Percentiles rank a stretch among this genome's conserved stretches.
Evolutionary conservation across 37 sponge, comb jelly and placozoan genomes (phyloP).

Genomic region (Halichondria panicea): DNA sequence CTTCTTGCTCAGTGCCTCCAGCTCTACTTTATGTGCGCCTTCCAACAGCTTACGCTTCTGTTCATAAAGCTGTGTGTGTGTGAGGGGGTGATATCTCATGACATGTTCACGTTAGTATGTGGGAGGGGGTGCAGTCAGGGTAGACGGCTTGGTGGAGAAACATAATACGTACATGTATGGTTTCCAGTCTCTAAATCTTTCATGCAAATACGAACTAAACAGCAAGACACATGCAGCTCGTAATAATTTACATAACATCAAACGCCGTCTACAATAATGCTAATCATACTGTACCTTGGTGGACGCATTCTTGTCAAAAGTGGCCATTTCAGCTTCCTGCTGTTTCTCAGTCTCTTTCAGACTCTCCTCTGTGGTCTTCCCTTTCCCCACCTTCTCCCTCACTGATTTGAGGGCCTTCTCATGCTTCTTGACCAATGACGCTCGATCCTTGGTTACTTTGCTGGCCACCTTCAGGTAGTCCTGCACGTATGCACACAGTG

Average conservation of each 20-base stretch:
- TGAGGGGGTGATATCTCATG: neutral
- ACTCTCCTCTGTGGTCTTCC: neutral
- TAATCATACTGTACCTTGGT: neutral
- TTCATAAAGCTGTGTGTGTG: slow-evolving; percentile 14
- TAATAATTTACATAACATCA: neutral
- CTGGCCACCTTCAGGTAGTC: slow-evolving; percentile 37
- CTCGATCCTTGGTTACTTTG: slow-evolving; percentile 16
- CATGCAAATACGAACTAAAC: too few relatives aligned
- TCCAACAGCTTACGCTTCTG: slow-evolving; percentile 28
- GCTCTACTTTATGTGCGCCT: slow-evolving; percentile 20
- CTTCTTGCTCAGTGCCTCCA: slow-evolving; percentile 26
- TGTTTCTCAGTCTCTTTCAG: slow-evolving; percentile 6
- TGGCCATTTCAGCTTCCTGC: slow-evolving; percentile 15
- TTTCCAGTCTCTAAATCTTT: too few relatives aligned
- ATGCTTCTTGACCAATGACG: slow-evolving; percentile 21
- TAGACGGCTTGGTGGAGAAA: too few relatives aligned
- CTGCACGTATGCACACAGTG: neutral
- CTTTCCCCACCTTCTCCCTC: slow-evolving; percentile 8
- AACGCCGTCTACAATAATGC: neutral
- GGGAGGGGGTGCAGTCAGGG: too few relatives aligned
- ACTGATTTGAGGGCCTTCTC: slow-evolving; percentile 41
- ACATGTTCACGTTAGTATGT: too few relatives aligned
- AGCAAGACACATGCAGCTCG: too few relatives aligned
- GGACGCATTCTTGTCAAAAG: slow-evolving; percentile 19
- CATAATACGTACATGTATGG: too few relatives aligned